Base-by-base conservation (phyloP, 2,888 invertebrate genomes). In the Vanessa cardui region DNA sequence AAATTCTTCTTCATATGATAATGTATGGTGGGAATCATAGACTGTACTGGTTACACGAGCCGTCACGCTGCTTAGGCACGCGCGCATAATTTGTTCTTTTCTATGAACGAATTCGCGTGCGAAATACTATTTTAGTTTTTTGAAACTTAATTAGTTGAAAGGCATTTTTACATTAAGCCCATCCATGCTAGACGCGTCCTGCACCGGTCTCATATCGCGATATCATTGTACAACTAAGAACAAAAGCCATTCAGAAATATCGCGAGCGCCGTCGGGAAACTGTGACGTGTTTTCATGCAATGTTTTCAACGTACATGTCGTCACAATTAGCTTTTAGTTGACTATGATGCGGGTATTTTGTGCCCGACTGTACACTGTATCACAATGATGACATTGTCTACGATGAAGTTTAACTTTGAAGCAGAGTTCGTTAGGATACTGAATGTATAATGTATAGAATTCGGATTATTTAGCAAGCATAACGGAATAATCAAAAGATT, bases 161-260 rank as follows among this genome's bases (percentile, higher is more conserved):
- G 12, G 6, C 16, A 39, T 56, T 39, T 56, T 56, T 54, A 31
- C 26, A 31, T 8, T 6, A 33, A 21, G 3, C 39, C 33, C 18
- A 8, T 39, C 33, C 75, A 74, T 77, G 77, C 77, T 75, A 78
- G 78, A 76, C 63, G 62, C 21, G 39, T 49, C 39, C 31, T 58
- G 76, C 70, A 74, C 74, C 75, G 77, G 80, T 74, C 71, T 72
- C 75, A 76, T 82, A 82, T 81, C 82, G 77, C 77, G 78, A 78
- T 79, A 65, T 74, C 73, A 87, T 86, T 89, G 89, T 89, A 83
- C 76, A 83, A 82, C 80, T 85, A 90, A 90, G 92, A 91, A 92
- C 92, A 92, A 92, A 88, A 82, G 86, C 81, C 81, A 85, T 90
- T 91, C 90, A 92, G 88, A 84, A 86, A 85, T 87, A 86, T 78